Percentiles rank a stretch among this genome's conserved stretches.
These are phyloP conservation scores for Neofelis nebulosa DNA, from an alignment of 2,113 vertebrate species.

Conservation along the genomic window DNA sequence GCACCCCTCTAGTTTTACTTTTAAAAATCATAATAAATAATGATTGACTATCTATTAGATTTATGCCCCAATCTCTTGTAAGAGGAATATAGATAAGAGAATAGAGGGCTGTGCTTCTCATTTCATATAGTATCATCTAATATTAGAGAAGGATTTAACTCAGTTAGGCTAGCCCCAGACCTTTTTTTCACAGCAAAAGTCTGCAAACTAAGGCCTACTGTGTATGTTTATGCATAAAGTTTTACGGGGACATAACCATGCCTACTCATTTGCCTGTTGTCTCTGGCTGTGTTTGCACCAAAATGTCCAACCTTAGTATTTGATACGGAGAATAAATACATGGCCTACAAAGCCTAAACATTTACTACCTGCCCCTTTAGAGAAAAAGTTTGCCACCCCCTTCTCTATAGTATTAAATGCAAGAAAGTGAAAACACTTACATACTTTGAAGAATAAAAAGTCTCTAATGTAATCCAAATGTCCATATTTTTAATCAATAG, in stretches of 20 bases:
- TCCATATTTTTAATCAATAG: not conserved
- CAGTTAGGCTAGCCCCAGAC: not conserved
- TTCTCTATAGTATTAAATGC: not conserved
- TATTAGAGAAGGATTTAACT: not conserved
- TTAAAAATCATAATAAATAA: not conserved
- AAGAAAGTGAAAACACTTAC: not conserved
- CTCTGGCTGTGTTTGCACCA: not conserved
- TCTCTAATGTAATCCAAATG: not conserved
- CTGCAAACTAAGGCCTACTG: not conserved
- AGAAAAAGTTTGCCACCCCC: not conserved
- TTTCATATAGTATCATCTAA: not conserved
- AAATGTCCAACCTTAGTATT: not conserved
- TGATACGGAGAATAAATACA: not conserved
- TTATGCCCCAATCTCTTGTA: not conserved
- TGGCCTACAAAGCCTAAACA: not conserved
- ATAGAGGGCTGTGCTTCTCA: not conserved
- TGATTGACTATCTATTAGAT: not conserved
- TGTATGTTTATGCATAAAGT: not conserved
- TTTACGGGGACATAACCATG: not conserved
- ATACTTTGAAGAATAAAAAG: not conserved
- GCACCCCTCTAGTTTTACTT: not conserved
- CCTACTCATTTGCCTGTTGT: not conserved
- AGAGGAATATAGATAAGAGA: not conserved
- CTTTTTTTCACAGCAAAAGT: not conserved
- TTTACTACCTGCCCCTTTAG: not conserved